Percentiles rank a stretch among this genome's conserved stretches.
phyloP scores from a whole-genome alignment of 2,888 invertebrate species.

The Archips crataeganus region DNA sequence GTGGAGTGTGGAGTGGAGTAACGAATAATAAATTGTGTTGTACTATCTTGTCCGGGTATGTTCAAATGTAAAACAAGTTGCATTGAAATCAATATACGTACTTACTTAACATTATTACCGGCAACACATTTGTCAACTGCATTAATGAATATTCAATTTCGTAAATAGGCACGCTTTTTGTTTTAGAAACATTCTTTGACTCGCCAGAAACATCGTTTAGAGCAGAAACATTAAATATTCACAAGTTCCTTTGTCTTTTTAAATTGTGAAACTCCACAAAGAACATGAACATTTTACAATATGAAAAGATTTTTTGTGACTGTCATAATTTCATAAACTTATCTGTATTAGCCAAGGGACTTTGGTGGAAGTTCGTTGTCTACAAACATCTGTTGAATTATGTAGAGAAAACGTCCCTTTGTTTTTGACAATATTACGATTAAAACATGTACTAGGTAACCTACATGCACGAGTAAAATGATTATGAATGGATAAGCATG shows the following conservation, averaged over 20 bases:
- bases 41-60: background rate
- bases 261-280: slow-evolving; percentile 72
- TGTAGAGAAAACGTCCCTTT: slow-evolving; percentile 3
- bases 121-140: slow-evolving; percentile 47
- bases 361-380: slow-evolving; percentile 23
- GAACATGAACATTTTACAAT: slow-evolving; percentile 72
- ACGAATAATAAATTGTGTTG: background rate
- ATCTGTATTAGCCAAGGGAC: slow-evolving; percentile 47
- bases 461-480: background rate
- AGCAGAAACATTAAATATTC: slow-evolving; percentile 77
- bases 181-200: slow-evolving; percentile 67
- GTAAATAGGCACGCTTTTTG: slow-evolving; percentile 58
- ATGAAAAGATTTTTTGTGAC: slow-evolving; percentile 65
- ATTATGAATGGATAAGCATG: background rate
- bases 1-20: background rate
- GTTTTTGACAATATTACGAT: slow-evolving; percentile 3
- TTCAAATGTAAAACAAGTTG: slow-evolving; percentile 27
- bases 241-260: slow-evolving; percentile 67
- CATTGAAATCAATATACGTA: slow-evolving; percentile 19
- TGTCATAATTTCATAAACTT: slow-evolving; percentile 60
- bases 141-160: slow-evolving; percentile 67
- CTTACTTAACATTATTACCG: slow-evolving; percentile 26
- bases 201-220: slow-evolving; percentile 62
- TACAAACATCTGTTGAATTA: slow-evolving; percentile 17
- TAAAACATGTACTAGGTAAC: background rate